Conservation (phyloP, 2,888 invertebrate species). For the Lomographa bimaculata region DNA sequence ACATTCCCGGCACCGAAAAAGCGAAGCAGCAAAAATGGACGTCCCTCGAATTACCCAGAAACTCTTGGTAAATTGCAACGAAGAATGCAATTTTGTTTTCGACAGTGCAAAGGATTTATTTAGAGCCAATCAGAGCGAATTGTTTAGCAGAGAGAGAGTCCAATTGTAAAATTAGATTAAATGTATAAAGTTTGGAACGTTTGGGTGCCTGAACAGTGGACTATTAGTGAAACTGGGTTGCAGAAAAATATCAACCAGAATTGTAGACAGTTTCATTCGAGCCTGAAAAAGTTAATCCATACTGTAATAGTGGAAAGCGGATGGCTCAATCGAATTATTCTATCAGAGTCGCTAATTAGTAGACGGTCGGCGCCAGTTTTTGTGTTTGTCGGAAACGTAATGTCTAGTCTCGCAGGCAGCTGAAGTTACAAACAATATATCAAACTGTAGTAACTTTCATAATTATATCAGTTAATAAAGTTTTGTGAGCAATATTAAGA, state of each 20-base stretch:
- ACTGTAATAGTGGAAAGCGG: constrained; percentile 11
- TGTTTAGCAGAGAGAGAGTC: no score
- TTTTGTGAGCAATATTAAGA: no score
- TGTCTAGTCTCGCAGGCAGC: constrained; percentile 1
- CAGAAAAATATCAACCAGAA: no score
- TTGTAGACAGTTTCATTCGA: no score
- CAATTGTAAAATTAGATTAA: no score
- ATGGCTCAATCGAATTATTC: constrained; percentile 9
- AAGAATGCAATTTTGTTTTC: constrained; percentile 26
- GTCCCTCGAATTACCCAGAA: constrained; percentile 21
- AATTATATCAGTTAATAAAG: no score
- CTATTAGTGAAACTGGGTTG: no score
- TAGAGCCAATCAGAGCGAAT: background rate
- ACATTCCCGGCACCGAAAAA: constrained; percentile 32
- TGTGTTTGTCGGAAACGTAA: constrained; percentile 4
- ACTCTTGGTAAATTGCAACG: constrained; percentile 21
- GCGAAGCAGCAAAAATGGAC: constrained; percentile 29
- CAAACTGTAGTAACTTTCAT: no score
- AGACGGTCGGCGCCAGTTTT: constrained; percentile 1
- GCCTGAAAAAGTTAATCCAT: background rate
- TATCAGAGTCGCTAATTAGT: constrained; percentile 12
- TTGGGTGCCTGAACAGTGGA: no score
- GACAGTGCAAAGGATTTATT: constrained; percentile 8
- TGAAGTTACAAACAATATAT: constrained; percentile 4
- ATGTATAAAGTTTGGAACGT: no score